Evolutionary conservation across 2,113 vertebrate genomes (phyloP).

Genomic region (Clinocottus analis): DNA sequence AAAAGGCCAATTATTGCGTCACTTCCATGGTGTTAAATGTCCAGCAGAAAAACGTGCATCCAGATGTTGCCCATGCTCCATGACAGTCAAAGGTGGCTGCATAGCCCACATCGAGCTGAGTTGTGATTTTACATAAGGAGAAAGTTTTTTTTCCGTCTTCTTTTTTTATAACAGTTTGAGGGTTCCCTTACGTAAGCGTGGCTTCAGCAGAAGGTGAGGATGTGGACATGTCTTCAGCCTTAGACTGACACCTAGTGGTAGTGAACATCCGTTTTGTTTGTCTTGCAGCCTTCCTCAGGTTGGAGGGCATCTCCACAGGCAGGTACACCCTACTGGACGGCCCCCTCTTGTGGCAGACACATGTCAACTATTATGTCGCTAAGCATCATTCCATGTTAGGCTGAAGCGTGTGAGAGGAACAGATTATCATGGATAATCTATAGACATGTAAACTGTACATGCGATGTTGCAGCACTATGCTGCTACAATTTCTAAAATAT

Average conservation of each 20-base stretch:
- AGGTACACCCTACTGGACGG: background rate
- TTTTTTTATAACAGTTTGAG: background rate
- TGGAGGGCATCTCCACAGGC: background rate
- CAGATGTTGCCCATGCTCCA: constrained; percentile 11
- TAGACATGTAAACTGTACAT: background rate
- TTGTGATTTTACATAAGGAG: constrained; percentile 20
- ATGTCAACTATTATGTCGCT: background rate
- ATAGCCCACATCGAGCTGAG: background rate
- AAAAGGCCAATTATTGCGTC: background rate
- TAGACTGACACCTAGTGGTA: constrained; percentile 75
- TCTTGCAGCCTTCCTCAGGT: constrained; percentile 21
- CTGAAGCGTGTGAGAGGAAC: background rate
- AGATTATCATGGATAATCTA: background rate
- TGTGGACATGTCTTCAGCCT: constrained; percentile 42
- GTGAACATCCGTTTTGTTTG: constrained; percentile 59
- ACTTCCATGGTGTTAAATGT: background rate
- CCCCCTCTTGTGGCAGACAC: constrained; percentile 64
- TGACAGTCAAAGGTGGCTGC: background rate
- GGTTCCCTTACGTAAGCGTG: constrained; percentile 50
- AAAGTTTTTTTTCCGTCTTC: constrained; percentile 17
- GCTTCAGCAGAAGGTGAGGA: constrained; percentile 2
- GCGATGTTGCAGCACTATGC: background rate
- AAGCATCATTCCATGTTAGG: background rate
- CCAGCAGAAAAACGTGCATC: background rate
- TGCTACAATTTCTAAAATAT: background rate